Evolutionary conservation across 2,797 vertebrate genomes (phyloP), one percentile per base, ranked within the genome.

Genomic region (Streptopelia turtur): DNA sequence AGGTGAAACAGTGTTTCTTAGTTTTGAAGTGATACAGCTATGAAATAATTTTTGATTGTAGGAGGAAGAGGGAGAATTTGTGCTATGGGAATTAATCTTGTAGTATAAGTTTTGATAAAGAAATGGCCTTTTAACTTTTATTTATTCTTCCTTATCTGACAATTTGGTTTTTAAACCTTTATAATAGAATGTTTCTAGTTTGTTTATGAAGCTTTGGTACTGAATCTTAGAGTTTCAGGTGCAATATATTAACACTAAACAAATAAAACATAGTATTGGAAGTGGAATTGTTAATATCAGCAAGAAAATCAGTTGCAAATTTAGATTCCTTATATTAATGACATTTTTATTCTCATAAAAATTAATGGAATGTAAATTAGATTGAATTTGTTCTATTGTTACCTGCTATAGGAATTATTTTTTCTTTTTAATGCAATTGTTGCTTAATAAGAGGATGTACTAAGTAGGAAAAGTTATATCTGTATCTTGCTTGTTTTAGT

Each of bases 401-500:
- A 13, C 6, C 27, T 61, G 18, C 22, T 49, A 7, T n/a, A 74
- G 31, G 25, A 68, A n/a, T 70, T 52, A 18, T 20, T 43, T 8
- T 64, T 71, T 31, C 21, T 37, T 50, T 60, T 25, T 22, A n/a
- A 41, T 59, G 45, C 33, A 56, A n/a, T 16, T 53, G 45, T 66
- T 94, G 24, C 85, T 95, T 89, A 33, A 28, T 85, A 83, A 90
- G 76, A 93, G 57, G 47, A 41, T 89, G 7, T 55, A 87, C 35
- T 65, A 60, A 65, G 50, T 72, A 68, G 74, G 27, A 78, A 69
- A 88, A 79, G 11, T 83, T 28, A 2, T 92, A 75, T 33, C 79
- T 90, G 31, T 39, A 9, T 45, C 49, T 86, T 82, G 27, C 76
- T 83, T 89, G 22, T 56, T 96, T 92, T 89, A 78, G 83, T 93